Evolutionary conservation across 2,888 invertebrate species (phyloP).

Genomic region (Mimachlamys varia): DNA sequence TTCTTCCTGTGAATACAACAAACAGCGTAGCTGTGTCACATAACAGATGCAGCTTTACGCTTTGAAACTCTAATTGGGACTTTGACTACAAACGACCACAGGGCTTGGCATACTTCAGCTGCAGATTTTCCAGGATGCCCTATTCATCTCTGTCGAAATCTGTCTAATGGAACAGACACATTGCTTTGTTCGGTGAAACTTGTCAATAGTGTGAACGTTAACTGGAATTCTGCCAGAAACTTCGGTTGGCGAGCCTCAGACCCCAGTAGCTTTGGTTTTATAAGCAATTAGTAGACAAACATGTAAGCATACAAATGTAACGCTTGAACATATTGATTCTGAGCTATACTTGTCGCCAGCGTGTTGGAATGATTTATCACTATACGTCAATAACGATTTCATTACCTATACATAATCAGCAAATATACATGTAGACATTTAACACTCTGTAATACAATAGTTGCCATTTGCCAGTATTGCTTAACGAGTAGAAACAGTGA

Average conservation of each 20-base stretch:
- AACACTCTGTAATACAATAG: not conserved
- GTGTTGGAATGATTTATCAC: not conserved
- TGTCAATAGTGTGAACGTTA: not conserved
- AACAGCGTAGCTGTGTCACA: not conserved
- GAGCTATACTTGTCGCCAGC: not conserved
- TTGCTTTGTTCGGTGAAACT: not conserved
- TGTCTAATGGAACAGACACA: not conserved
- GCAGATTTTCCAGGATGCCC: not conserved
- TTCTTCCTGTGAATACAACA: not conserved
- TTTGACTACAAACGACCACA: not conserved
- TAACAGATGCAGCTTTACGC: not conserved
- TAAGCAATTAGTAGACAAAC: conserved; percentile 3
- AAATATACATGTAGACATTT: not conserved
- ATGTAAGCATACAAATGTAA: not conserved
- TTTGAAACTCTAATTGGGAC: not conserved
- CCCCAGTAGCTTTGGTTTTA: not conserved
- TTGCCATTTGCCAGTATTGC: no score
- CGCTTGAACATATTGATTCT: not conserved
- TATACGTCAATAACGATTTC: not conserved
- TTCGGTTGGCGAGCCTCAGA: not conserved
- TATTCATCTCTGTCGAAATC: conserved; percentile 1
- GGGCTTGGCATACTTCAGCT: not conserved
- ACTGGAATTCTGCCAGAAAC: not conserved
- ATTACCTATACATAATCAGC: not conserved
- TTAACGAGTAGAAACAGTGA: no score